Percentiles rank a stretch among this genome's conserved stretches.
These are phyloP conservation scores for Camelus bactrianus DNA, from an alignment of 2,113 vertebrate genomes.

Conservation along the genomic window DNA sequence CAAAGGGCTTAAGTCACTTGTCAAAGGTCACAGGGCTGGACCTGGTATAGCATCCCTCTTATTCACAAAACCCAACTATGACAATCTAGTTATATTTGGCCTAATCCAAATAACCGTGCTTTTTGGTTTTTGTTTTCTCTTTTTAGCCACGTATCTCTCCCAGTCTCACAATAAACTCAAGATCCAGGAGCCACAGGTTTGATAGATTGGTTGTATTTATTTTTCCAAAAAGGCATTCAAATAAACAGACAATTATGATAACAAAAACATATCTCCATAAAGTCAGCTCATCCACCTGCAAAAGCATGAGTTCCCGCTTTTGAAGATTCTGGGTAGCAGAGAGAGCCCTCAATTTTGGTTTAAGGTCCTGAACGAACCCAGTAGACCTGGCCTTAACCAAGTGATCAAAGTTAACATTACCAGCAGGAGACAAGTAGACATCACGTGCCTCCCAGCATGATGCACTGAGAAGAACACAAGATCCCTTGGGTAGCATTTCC, in stretches of 20 bases:
- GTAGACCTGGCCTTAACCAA: background rate
- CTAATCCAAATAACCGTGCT: background rate
- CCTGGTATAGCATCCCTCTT: background rate
- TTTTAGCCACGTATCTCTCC: background rate
- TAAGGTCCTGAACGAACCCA: background rate
- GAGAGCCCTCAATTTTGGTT: background rate
- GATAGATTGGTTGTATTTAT: background rate
- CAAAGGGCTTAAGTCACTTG: background rate
- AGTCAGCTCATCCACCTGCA: background rate
- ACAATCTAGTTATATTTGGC: background rate
- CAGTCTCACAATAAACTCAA: background rate
- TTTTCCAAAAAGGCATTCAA: background rate
- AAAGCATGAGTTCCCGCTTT: background rate
- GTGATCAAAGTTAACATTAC: background rate
- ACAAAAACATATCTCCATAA: background rate
- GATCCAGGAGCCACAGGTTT: background rate
- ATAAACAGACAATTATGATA: background rate
- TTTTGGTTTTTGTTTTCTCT: background rate
- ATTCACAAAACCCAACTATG: background rate
- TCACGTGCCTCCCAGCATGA: fast-evolving
- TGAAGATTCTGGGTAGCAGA: background rate
- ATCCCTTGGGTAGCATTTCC: background rate
- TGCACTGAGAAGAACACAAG: background rate
- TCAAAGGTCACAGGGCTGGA: background rate
- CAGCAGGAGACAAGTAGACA: background rate